Percentiles rank a stretch among this genome's conserved stretches.
phyloP scores from a whole-genome alignment of 2,888 invertebrate genomes.

The Bibio marci region DNA sequence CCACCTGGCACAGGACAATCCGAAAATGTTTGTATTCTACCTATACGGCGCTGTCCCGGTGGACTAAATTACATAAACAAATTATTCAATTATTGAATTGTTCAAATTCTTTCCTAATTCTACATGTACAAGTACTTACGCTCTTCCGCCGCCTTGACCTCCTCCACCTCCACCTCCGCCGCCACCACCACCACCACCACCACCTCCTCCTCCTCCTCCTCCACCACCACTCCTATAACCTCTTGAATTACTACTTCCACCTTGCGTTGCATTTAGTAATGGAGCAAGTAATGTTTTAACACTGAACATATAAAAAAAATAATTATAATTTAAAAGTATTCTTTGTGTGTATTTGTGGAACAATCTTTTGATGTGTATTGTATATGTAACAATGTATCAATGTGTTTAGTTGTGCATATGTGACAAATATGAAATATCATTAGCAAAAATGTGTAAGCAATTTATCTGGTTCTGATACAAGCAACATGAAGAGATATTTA shows the following conservation, averaged over 20 bases:
- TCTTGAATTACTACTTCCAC: background rate
- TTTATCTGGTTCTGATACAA: too few species aligned
- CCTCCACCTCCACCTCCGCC: slow-evolving; percentile 3
- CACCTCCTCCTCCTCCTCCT: background rate
- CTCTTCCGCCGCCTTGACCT: slow-evolving; percentile 1
- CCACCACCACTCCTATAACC: background rate
- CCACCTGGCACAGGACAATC: slow-evolving; percentile 8
- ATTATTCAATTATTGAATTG: background rate
- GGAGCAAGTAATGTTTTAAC: slow-evolving; percentile 5
- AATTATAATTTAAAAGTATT: background rate
- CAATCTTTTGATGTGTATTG: too few species aligned
- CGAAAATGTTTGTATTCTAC: slow-evolving; percentile 5
- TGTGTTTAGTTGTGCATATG: too few species aligned
- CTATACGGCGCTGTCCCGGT: slow-evolving; percentile 4
- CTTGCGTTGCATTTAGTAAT: background rate
- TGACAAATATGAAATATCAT: too few species aligned
- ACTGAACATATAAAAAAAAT: slow-evolving; percentile 1
- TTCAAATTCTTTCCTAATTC: background rate
- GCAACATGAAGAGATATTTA: too few species aligned
- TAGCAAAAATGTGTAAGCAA: too few species aligned
- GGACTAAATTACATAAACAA: background rate
- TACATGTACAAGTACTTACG: background rate
- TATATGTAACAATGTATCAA: too few species aligned
- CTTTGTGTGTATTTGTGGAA: background rate
- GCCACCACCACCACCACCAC: slow-evolving; percentile 2